Evolutionary conservation across 2,113 vertebrate species (phyloP).

Genomic region (Dendropsophus ebraccatus): DNA sequence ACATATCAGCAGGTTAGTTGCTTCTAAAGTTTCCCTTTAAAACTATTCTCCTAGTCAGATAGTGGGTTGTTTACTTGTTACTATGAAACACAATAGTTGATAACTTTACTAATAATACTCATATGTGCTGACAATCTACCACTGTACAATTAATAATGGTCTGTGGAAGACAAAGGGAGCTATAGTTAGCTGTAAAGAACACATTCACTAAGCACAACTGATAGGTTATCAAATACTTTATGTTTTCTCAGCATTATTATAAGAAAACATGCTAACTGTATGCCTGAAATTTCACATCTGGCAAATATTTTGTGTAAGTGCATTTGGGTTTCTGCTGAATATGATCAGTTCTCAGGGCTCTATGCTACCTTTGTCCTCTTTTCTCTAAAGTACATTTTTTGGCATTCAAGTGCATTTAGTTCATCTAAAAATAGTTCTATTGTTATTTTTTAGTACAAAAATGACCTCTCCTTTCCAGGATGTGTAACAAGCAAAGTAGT

Average conservation of each 20-base stretch:
- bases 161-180: neutral
- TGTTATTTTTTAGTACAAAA: constrained; percentile 19
- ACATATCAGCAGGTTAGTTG: no score
- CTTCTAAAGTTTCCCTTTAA: no score
- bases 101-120: neutral
- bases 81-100: neutral
- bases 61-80: neutral
- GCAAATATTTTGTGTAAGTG: constrained; percentile 19
- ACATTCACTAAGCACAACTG: neutral
- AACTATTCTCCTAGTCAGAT: neutral
- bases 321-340: constrained; percentile 23
- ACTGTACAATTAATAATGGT: neutral
- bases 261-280: constrained; percentile 22
- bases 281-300: constrained; percentile 44
- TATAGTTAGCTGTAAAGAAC: neutral
- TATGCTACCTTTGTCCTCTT: constrained; percentile 26
- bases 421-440: constrained; percentile 52
- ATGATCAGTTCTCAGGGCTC: constrained; percentile 27
- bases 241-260: constrained; percentile 18
- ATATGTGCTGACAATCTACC: neutral
- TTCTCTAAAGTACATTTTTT: constrained; percentile 31
- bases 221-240: constrained; percentile 14
- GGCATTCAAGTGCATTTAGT: constrained; percentile 18
- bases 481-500: neutral
- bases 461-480: constrained; percentile 11